Percentiles rank a stretch among this genome's conserved stretches.
These are phyloP conservation scores for Pseudoatta argentina DNA, from an alignment of 1,140 invertebrate genomes.

Conservation along the genomic window DNA sequence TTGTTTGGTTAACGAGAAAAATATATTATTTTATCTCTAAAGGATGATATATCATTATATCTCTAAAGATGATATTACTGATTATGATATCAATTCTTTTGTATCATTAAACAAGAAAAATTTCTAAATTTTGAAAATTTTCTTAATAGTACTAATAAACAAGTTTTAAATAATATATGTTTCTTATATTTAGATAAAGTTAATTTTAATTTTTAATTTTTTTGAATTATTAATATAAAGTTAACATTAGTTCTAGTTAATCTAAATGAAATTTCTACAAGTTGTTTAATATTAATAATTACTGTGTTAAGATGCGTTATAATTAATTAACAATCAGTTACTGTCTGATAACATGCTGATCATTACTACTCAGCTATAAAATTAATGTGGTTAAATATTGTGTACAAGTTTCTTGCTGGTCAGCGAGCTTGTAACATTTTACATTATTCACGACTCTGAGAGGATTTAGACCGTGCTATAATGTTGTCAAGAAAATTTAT, in stretches of 20 bases:
- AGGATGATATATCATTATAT: background rate
- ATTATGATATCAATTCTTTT: background rate
- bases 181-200: background rate
- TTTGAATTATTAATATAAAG: background rate
- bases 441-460: constrained; percentile 17
- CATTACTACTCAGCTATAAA: constrained; percentile 27
- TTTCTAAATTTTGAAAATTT: background rate
- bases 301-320: background rate
- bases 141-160: background rate
- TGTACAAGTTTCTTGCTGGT: constrained; percentile 7
- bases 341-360: background rate
- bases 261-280: constrained; percentile 9
- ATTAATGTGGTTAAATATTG: constrained; percentile 27
- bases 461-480: background rate
- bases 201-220: background rate
- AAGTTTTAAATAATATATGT: background rate
- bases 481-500: constrained; percentile 4
- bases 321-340: constrained; percentile 28
- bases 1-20: background rate
- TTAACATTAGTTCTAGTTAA: background rate
- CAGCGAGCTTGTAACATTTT: constrained; percentile 25
- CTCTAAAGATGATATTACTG: background rate
- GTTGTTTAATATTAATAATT: background rate
- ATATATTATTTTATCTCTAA: background rate
- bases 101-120: background rate